These are phyloP conservation scores for Channa maculata DNA, from an alignment of 2,113 vertebrate species.

Conservation along the genomic window DNA sequence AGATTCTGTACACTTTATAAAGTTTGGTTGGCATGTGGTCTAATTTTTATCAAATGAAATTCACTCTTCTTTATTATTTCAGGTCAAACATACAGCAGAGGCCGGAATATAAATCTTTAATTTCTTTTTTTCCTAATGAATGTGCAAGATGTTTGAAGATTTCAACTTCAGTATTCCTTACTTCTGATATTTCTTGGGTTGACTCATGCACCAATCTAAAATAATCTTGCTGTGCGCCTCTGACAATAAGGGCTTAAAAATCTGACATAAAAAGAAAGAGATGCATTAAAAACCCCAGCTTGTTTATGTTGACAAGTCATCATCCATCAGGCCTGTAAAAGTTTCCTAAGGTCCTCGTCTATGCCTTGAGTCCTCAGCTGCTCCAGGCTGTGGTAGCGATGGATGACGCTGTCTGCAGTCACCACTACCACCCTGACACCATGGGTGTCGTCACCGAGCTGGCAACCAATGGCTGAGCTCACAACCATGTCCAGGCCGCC, in stretches of 20 bases:
- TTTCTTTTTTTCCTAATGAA: too few relatives aligned
- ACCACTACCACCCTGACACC: conserved; percentile 92
- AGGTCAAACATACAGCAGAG: neutral
- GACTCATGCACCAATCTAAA: neutral
- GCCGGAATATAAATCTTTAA: neutral
- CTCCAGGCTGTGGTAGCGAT: conserved; percentile 90
- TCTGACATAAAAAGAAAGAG: neutral
- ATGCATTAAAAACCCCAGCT: neutral
- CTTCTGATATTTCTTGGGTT: neutral
- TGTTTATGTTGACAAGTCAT: neutral
- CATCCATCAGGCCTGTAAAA: conserved; percentile 74
- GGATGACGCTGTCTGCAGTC: conserved; percentile 86
- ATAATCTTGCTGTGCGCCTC: neutral
- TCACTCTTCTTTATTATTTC: neutral
- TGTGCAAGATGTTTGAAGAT: neutral
- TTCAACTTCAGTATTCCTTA: neutral
- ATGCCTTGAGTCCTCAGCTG: conserved; percentile 84
- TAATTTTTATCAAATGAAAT: neutral
- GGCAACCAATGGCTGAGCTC: conserved; percentile 95
- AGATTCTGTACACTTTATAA: conserved; percentile 2
- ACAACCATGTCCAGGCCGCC: conserved; percentile 93
- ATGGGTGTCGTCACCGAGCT: conserved; percentile 90
- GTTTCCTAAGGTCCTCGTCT: conserved; percentile 84
- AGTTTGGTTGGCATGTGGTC: neutral
- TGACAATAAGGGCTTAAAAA: conserved; percentile 5